Percentiles rank a stretch among this genome's conserved stretches.
These are phyloP conservation scores for Cylas formicarius DNA, from an alignment of 1,140 invertebrate species.

Conservation along the genomic window DNA sequence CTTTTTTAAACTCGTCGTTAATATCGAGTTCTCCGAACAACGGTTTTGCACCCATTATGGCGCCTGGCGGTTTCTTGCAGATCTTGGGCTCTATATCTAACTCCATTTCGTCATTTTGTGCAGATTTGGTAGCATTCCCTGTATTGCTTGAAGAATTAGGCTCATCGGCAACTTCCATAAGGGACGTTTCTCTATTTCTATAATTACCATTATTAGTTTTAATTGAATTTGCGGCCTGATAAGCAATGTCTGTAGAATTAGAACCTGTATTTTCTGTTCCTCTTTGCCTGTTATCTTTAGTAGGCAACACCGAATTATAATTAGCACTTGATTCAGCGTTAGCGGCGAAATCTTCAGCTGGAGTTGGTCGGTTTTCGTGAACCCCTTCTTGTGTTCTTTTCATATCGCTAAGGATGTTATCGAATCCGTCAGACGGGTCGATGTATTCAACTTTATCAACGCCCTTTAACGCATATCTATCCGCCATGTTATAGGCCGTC, in stretches of 20 bases:
- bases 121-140: no score
- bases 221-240: no score
- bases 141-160: no score
- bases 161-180: no score
- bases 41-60: constrained; percentile 40
- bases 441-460: constrained; percentile 15
- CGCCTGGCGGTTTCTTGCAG: constrained; percentile 38
- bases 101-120: constrained; percentile 16
- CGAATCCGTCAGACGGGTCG: constrained; percentile 4
- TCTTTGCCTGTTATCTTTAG: no score
- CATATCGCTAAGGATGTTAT: no score
- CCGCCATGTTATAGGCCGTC: constrained; percentile 26
- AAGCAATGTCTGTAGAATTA: background rate
- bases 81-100: constrained; percentile 23
- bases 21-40: constrained; percentile 39
- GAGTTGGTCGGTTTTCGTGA: background rate
- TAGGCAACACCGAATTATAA: background rate
- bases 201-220: no score
- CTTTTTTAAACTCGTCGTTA: constrained; percentile 39
- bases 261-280: background rate
- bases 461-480: constrained; percentile 16
- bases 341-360: background rate
- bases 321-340: background rate
- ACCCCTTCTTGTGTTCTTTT: constrained; percentile 4
- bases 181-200: no score